These are phyloP conservation scores for Champsocephalus gunnari DNA, from an alignment of 2,797 vertebrate genomes.

Conservation along the genomic window DNA sequence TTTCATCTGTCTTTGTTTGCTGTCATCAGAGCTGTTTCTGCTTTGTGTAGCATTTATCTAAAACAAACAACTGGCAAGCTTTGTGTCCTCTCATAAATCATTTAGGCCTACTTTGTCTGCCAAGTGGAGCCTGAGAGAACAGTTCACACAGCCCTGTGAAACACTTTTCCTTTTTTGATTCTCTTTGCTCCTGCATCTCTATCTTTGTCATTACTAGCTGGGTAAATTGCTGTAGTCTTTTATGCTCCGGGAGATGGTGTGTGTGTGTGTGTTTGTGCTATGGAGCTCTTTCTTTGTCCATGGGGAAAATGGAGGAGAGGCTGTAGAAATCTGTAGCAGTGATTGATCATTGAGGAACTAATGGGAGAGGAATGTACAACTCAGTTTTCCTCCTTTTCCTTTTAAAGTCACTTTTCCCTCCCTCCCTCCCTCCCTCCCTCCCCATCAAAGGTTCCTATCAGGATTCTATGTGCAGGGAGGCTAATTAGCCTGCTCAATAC, in stretches of 20 bases:
- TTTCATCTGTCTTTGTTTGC: conserved; percentile 48
- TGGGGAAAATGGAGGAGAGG: conserved; percentile 16
- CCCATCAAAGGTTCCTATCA: conserved; percentile 36
- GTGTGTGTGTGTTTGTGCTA: background rate
- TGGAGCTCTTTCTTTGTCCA: conserved; percentile 48
- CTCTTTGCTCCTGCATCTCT: conserved; percentile 41
- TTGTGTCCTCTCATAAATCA: conserved; percentile 74
- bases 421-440: conserved; percentile 23
- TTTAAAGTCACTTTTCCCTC: conserved; percentile 40
- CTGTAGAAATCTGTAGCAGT: conserved; percentile 37
- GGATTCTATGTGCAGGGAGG: conserved; percentile 31
- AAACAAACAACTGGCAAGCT: conserved; percentile 73
- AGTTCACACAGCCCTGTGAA: conserved; percentile 53
- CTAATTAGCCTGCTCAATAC: conserved; percentile 62
- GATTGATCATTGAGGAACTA: conserved; percentile 53
- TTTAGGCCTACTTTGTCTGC: conserved; percentile 74
- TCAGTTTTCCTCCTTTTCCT: conserved; percentile 42
- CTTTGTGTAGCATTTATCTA: conserved; percentile 72
- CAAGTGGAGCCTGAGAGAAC: conserved; percentile 67
- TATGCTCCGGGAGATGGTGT: conserved; percentile 14
- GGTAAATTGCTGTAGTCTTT: conserved; percentile 27
- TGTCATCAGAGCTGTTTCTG: conserved; percentile 63
- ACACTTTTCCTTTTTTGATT: conserved; percentile 49
- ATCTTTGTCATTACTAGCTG: conserved; percentile 22
- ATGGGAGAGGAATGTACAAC: conserved; percentile 15